phyloP scores from a whole-genome alignment of 2,113 vertebrate species.

The Anarhynchus alexandrinus region DNA sequence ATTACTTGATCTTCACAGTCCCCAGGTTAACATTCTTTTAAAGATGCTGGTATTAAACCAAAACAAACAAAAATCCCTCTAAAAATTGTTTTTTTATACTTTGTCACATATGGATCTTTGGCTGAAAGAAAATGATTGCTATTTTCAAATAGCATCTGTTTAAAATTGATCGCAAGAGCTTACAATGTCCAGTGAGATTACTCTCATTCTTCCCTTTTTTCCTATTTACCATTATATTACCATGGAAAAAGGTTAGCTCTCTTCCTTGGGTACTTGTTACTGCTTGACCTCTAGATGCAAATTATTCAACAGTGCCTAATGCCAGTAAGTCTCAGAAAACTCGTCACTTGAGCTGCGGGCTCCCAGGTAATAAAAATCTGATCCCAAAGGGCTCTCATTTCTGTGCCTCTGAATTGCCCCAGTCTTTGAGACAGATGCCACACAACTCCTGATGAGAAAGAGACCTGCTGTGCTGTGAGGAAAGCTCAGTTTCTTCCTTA shows the following conservation, averaged over 20 bases:
- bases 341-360: background rate
- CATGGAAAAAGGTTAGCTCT: background rate
- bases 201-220: background rate
- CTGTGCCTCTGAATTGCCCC: background rate
- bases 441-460: background rate
- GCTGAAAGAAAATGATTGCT: background rate
- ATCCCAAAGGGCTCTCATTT: background rate
- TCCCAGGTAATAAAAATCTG: background rate
- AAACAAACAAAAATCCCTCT: background rate
- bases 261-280: background rate
- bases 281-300: background rate
- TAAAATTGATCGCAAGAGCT: background rate
- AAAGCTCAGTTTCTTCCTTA: background rate
- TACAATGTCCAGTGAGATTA: background rate
- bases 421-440: background rate
- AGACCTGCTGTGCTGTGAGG: background rate
- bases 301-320: background rate
- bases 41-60: background rate
- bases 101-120: background rate
- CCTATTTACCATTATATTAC: background rate
- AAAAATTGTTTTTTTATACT: background rate
- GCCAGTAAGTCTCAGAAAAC: background rate
- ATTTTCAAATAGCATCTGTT: background rate
- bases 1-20: background rate
- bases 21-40: background rate